Base-by-base conservation (phyloP, 2,888 invertebrate genomes). In the Prostheceraeus crozeri region DNA sequence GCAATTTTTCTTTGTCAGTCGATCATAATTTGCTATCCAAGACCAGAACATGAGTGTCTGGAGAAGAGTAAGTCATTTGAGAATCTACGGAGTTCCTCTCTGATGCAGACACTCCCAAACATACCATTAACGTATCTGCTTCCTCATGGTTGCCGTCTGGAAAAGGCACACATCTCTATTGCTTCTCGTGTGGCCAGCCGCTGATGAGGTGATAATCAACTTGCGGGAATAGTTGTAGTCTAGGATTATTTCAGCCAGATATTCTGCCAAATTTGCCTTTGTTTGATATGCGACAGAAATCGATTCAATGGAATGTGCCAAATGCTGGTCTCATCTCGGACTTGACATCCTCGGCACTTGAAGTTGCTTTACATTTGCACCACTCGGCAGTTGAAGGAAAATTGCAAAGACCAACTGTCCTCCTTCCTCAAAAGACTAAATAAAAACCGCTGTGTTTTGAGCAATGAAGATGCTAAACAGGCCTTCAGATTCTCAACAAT, bases 271-370 rank as follows among this genome's bases (percentile, higher is more conserved):
- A 28, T 60, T 45, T 35, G 56, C 40, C 57, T 59, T 59, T 14
- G 57, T 59, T 59, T 59, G 27, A 48, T 53, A 52, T 61, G 60
- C 19, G 59, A 61, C 3, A 61, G 59, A 28, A 61, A 60, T n/a
- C 60, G 25, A 25, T 23, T 61, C 48, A 61, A 51, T 11, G 59
- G 33, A 23, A 61, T 52, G 19, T 61, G 48, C 35, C 23, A 27
- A 10, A 61, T 61, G 52, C 52, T 46, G 4, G 61, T 61, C 27
- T 51, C 58, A 53, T 61, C 61, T 52, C 25, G 8, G 2, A 61
- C 30, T 27, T 52, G 59, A 40, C 59, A 59, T n/a, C n/a, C n/a
- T n/a, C n/a, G n/a, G n/a, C n/a, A n/a, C n/a, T n/a, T n/a, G n/a
- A n/a, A n/a, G n/a, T n/a, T n/a, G n/a, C n/a, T n/a, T n/a, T n/a